Evolutionary conservation across 1,140 invertebrate species (phyloP), one percentile per base, ranked within the genome.

Genomic region (Zaprionus camerounensis): DNA sequence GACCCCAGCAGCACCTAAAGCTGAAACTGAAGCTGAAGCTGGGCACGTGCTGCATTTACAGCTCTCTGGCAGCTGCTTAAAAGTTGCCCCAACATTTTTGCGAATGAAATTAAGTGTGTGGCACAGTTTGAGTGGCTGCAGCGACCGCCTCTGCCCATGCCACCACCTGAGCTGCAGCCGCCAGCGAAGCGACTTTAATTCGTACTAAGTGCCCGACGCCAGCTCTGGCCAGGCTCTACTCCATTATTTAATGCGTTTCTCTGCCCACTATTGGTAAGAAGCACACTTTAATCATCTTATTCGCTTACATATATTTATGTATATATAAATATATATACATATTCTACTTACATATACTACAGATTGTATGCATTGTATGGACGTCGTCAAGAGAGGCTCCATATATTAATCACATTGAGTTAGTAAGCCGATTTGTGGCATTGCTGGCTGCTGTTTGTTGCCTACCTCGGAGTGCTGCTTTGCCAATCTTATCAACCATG

Each of bases 21-120:
- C 41, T 17, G 46, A 12, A 22, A 2, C 49, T n/a, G n/a, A 36
- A 34, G 38, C 41, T 34, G 61, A 17, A 34, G 38, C 55, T n/a
- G 59, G 63, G 38, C 72, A 77, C 76, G 71, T 82, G 65, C 70
- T 62, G 77, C 81, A 84, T 73, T 83, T 71, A 68, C 68, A 83
- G 72, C 77, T 70, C 53, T 31, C 73, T 44, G 65, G 2, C 49
- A 61, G 61, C 76, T 83, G 71, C 77, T 74, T 62, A 76, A 83
- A 85, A 80, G 68, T 77, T 84, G 67, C 49, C 49, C 67, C 67
- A 70, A 65, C 76, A 75, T 75, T 69, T 69, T 70, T 70, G 66
- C 55, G 44, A 65, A 53, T 71, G 74, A 84, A 84, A 78, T 84
- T 84, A 80, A 83, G 81, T 84, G 78, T 85, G 78, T 66, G 76